Percentiles rank a stretch among this genome's conserved stretches.
These are phyloP conservation scores for Dryoscopus gambensis DNA, from an alignment of 2,113 vertebrate genomes.

Conservation along the genomic window DNA sequence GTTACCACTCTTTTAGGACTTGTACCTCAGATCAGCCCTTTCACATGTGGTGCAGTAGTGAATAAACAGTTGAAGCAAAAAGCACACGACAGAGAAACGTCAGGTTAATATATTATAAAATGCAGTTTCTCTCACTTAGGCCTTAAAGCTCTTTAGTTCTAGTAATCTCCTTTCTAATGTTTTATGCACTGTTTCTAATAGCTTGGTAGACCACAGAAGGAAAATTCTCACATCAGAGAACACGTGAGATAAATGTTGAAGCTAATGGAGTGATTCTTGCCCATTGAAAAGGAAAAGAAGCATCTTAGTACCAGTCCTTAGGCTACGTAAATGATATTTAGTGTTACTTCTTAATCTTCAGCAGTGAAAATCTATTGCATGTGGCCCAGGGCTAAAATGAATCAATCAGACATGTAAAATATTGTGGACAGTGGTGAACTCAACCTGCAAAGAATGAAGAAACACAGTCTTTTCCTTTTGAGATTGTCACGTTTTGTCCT, in stretches of 20 bases:
- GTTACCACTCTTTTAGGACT: neutral
- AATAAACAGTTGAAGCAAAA: neutral
- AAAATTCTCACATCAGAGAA: slow-evolving; percentile 29
- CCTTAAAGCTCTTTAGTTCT: neutral
- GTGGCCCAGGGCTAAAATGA: neutral
- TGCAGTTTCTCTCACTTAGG: neutral
- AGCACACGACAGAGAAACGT: neutral
- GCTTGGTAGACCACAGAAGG: slow-evolving; percentile 36
- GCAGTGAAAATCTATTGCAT: neutral
- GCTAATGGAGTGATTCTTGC: slow-evolving; percentile 45
- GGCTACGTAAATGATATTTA: neutral
- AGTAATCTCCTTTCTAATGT: neutral
- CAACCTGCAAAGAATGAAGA: neutral
- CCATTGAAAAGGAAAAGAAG: neutral
- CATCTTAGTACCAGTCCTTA: neutral
- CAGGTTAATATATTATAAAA: neutral
- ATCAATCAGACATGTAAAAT: neutral
- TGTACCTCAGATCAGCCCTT: neutral
- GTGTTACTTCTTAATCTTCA: neutral
- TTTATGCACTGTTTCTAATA: slow-evolving; percentile 21
- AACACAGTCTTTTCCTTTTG: neutral
- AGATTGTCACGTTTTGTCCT: neutral
- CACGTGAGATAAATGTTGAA: slow-evolving; percentile 29
- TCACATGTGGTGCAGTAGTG: neutral
- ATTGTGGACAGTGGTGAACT: neutral